Conservation (phyloP, 2,888 invertebrate genomes). For the Frankliniella fusca region DNA sequence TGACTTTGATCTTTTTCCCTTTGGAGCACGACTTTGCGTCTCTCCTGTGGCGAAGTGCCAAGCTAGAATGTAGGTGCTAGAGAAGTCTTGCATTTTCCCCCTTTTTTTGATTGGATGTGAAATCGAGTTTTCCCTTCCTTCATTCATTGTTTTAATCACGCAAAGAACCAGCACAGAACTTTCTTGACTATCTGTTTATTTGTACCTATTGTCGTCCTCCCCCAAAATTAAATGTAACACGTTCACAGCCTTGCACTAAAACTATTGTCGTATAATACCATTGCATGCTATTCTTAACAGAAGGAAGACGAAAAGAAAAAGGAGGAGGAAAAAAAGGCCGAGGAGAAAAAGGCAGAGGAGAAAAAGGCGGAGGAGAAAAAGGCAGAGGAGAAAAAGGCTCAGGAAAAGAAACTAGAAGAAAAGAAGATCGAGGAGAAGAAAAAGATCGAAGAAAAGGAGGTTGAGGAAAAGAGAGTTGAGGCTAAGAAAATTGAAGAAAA, state of each 20-base stretch:
- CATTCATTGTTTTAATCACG: no score
- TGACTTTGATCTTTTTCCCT: background rate
- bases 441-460: slow-evolving; percentile 50
- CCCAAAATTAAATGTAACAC: no score
- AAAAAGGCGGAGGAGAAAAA: slow-evolving; percentile 38
- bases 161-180: no score
- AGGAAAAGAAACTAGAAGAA: slow-evolving; percentile 39
- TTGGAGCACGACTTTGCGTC: background rate
- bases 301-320: slow-evolving; percentile 52
- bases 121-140: no score
- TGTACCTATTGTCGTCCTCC: no score
- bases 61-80: no score
- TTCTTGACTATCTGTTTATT: no score
- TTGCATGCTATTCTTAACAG: slow-evolving; percentile 40
- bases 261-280: background rate
- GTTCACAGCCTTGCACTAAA: no score
- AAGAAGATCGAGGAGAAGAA: slow-evolving; percentile 51
- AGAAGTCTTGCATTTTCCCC: no score
- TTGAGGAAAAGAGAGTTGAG: slow-evolving; percentile 46
- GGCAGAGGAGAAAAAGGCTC: slow-evolving; percentile 36
- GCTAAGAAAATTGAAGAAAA: slow-evolving; percentile 39
- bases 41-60: no score
- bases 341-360: slow-evolving; percentile 44
- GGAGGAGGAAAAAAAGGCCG: slow-evolving; percentile 44
- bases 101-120: no score